Percentiles rank a stretch among this genome's conserved stretches.
Evolutionary conservation across 2,888 invertebrate genomes (phyloP).

Genomic region (Dryocosmus kuriphilus): DNA sequence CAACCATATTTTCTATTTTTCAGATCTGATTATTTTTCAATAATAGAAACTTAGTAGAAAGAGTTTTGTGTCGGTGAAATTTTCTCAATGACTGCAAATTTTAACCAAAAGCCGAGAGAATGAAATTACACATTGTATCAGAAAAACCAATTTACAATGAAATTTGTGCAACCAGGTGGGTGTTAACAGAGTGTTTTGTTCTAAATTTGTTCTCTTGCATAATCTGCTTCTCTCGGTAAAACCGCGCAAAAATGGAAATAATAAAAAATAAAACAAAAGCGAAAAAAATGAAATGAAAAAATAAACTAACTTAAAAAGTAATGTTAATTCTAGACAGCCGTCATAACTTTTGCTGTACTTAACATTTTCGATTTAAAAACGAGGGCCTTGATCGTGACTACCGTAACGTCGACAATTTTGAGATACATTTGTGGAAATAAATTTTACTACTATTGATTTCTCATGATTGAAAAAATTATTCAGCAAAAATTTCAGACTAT

Average conservation of each 20-base stretch:
- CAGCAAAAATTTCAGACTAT: background rate
- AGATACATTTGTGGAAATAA: background rate
- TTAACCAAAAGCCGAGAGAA: background rate
- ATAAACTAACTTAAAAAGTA: slow-evolving; percentile 47
- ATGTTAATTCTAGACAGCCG: slow-evolving; percentile 51
- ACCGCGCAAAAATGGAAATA: slow-evolving; percentile 2
- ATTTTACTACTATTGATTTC: slow-evolving; percentile 12
- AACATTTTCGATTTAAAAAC: slow-evolving; percentile 38
- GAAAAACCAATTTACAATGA: background rate
- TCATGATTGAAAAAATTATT: background rate
- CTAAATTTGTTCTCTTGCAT: background rate
- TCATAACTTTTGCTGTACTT: slow-evolving; percentile 40
- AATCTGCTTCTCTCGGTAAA: slow-evolving; percentile 34
- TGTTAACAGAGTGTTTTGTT: background rate
- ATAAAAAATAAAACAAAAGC: slow-evolving; percentile 37
- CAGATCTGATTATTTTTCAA: no score
- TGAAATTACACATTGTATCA: background rate
- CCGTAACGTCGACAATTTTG: slow-evolving; percentile 24
- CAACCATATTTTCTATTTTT: no score
- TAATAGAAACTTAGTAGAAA: no score
- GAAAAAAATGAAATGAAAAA: slow-evolving; percentile 45
- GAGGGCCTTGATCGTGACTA: slow-evolving; percentile 41
- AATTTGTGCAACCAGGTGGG: no score
- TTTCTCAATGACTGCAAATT: slow-evolving; percentile 4
- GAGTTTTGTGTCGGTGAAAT: no score